Evolutionary conservation across 2,888 invertebrate species (phyloP).

Genomic region (Bembecia ichneumoniformis): DNA sequence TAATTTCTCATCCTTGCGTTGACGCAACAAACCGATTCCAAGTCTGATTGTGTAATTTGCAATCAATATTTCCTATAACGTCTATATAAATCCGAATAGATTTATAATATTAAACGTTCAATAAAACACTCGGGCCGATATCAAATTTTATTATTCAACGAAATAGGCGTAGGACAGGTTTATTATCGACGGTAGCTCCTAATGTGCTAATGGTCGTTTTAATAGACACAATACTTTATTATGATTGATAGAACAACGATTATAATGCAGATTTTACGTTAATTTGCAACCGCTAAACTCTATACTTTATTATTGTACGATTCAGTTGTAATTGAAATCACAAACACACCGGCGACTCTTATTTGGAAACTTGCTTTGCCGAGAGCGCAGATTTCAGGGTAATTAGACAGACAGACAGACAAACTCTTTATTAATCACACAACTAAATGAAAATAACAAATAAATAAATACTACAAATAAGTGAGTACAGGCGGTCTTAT

Average conservation of each 20-base stretch:
- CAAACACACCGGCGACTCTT: neutral
- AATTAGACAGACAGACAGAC: too few species aligned
- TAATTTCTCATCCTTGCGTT: too few species aligned
- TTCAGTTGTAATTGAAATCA: too few species aligned
- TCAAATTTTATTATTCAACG: constrained; percentile 3
- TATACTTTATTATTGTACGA: neutral
- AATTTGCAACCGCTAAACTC: constrained; percentile 14
- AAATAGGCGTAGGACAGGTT: constrained; percentile 13
- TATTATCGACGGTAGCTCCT: constrained; percentile 21
- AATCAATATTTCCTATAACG: constrained; percentile 2
- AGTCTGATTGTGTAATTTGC: too few species aligned
- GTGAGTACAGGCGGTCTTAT: too few species aligned
- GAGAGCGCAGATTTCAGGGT: neutral
- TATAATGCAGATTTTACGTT: constrained; percentile 24
- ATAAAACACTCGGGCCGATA: neutral
- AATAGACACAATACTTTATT: constrained; percentile 21
- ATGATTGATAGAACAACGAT: constrained; percentile 22
- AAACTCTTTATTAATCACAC: too few species aligned
- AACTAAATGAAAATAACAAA: too few species aligned
- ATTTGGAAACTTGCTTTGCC: neutral
- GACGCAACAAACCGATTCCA: too few species aligned
- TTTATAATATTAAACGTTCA: neutral
- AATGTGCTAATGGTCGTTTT: constrained; percentile 18
- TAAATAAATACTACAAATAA: too few species aligned
- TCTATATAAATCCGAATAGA: neutral